A percentile compares a stretch with the other conserved stretches of the same genome.
Conservation (phyloP, 2,113 vertebrate species). For the Physeter macrocephalus region DNA sequence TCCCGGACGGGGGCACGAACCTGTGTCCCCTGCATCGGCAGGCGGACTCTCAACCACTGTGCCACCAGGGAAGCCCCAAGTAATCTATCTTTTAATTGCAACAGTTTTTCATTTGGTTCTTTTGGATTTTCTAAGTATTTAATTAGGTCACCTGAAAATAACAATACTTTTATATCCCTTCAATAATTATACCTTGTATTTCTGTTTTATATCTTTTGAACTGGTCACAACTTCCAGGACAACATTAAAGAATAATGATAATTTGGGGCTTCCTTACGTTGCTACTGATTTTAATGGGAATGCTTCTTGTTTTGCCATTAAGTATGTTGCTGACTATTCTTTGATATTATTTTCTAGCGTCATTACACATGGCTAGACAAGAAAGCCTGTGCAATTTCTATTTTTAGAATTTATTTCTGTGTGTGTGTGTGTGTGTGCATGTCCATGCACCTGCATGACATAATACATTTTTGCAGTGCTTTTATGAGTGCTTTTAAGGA, state of each 20-base stretch:
- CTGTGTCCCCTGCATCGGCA: too few species aligned
- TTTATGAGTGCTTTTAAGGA: not conserved
- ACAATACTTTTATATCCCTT: not conserved
- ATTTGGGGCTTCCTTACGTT: not conserved
- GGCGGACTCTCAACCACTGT: too few species aligned
- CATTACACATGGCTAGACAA: not conserved
- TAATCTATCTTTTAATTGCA: not conserved
- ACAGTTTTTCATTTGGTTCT: not conserved
- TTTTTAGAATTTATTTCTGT: not conserved
- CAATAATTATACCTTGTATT: not conserved
- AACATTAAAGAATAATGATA: not conserved
- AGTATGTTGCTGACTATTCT: not conserved
- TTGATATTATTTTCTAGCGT: not conserved
- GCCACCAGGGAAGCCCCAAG: too few species aligned
- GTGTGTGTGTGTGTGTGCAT: not conserved
- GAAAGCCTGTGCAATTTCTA: not conserved
- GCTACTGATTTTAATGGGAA: not conserved
- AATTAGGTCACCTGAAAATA: not conserved
- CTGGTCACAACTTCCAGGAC: not conserved
- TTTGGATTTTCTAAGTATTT: conserved; percentile 10
- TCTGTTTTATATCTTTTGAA: not conserved
- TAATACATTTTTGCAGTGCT: not conserved
- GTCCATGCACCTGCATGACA: not conserved
- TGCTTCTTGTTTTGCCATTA: not conserved
- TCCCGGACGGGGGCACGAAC: too few species aligned